phyloP scores from a whole-genome alignment of 2,797 vertebrate species.

The Botia kubotai region DNA sequence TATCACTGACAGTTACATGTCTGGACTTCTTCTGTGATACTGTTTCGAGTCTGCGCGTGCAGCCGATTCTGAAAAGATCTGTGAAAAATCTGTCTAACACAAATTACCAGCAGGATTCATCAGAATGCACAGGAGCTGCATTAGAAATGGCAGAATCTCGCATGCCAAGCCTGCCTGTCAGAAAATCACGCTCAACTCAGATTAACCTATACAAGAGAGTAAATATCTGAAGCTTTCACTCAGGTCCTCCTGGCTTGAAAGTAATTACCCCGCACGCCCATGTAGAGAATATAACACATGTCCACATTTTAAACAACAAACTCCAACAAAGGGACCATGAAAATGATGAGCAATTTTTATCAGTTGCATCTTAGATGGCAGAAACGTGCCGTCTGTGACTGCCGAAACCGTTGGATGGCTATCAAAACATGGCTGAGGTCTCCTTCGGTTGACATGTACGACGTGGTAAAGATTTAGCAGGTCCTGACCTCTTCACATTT shows the following conservation, averaged over 20 bases:
- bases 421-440: conserved; percentile 58
- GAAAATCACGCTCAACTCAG: conserved; percentile 79
- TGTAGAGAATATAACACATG: conserved; percentile 66
- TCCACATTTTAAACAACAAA: conserved; percentile 46
- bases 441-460: conserved; percentile 47
- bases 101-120: conserved; percentile 77
- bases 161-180: conserved; percentile 75
- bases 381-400: conserved; percentile 46
- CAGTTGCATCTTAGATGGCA: conserved; percentile 54
- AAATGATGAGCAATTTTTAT: conserved; percentile 56
- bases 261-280: conserved; percentile 75
- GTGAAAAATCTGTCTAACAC: conserved; percentile 78
- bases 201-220: conserved; percentile 83
- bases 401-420: conserved; percentile 48
- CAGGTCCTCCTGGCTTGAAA: conserved; percentile 75
- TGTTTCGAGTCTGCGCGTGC: conserved; percentile 55
- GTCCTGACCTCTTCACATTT: conserved; percentile 48
- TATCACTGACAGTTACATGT: conserved; percentile 78
- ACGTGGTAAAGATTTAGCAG: conserved; percentile 59
- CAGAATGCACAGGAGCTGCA: conserved; percentile 80
- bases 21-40: conserved; percentile 72
- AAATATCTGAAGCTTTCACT: conserved; percentile 73
- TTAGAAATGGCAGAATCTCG: conserved; percentile 76
- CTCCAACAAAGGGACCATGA: conserved; percentile 21
- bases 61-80: conserved; percentile 67